Conservation (phyloP, 2,797 vertebrate genomes). For the Gadopsis marmoratus region DNA sequence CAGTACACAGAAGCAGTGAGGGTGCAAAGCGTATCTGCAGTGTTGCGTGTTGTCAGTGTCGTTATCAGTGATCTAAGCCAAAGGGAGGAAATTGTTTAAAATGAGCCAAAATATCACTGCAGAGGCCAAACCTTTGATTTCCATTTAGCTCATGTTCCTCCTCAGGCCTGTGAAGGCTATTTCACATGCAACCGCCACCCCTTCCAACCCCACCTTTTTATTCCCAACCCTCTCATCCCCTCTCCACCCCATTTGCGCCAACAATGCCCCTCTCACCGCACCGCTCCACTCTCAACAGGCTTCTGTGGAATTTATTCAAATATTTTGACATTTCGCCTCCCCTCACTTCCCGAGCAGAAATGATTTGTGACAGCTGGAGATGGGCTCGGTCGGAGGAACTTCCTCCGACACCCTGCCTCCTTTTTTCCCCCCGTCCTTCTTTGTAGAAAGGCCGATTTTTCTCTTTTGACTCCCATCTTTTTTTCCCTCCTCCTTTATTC, state of each 20-base stretch:
- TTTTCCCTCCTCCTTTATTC: conserved; percentile 61
- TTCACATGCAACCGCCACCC: conserved; percentile 65
- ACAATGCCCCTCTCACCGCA: conserved; percentile 76
- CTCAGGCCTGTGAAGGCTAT: conserved; percentile 63
- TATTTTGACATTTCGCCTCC: conserved; percentile 99
- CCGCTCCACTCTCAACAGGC: conserved; percentile 78
- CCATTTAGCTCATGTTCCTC: conserved; percentile 66
- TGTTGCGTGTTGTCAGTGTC: conserved; percentile 20
- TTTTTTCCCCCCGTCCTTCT: conserved; percentile 56
- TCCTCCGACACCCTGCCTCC: conserved; percentile 75
- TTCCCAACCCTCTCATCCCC: conserved; percentile 70
- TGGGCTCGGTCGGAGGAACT: conserved; percentile 81
- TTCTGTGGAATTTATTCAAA: conserved; percentile 98
- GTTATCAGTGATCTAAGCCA: conserved; percentile 32
- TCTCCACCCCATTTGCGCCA: conserved; percentile 77
- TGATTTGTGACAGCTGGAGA: conserved; percentile 99
- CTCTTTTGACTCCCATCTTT: conserved; percentile 58
- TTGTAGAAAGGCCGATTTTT: conserved; percentile 77
- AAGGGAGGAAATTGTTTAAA: conserved; percentile 46
- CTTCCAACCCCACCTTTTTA: conserved; percentile 46
- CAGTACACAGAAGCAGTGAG: conserved; percentile 1
- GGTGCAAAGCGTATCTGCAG: background rate
- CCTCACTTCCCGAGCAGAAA: conserved; percentile 99
- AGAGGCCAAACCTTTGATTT: conserved; percentile 66
- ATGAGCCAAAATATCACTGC: conserved; percentile 55